phyloP scores from a whole-genome alignment of 2,797 vertebrate genomes.

The Chelidonichthys spinosus region DNA sequence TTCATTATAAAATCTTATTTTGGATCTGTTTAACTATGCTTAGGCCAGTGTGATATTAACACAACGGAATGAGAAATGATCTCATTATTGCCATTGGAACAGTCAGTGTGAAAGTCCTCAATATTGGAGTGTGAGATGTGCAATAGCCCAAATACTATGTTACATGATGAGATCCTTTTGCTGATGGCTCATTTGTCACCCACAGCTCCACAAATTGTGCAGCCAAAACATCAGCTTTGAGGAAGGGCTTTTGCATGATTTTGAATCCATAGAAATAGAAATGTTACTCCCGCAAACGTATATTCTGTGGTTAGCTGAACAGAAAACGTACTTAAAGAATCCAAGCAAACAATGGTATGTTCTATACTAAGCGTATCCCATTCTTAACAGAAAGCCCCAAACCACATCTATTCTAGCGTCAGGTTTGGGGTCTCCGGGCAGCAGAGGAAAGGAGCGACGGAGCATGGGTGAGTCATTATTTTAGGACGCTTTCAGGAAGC shows the following conservation, averaged over 20 bases:
- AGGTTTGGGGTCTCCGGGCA: constrained; percentile 82
- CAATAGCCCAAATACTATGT: constrained; percentile 12
- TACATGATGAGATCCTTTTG: constrained; percentile 31
- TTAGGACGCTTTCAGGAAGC: constrained; percentile 59
- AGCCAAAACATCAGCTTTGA: constrained; percentile 30
- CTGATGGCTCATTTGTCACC: constrained; percentile 51
- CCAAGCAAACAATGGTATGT: constrained; percentile 80
- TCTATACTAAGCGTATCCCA: constrained; percentile 74
- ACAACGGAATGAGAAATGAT: not conserved
- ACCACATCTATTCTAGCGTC: constrained; percentile 83
- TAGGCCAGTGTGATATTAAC: not conserved
- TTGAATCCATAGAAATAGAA: constrained; percentile 33
- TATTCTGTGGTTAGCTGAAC: constrained; percentile 42
- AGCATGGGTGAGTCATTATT: constrained; percentile 73
- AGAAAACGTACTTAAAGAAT: constrained; percentile 71
- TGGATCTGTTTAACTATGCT: not conserved
- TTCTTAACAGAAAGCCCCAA: constrained; percentile 78
- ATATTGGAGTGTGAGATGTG: constrained; percentile 29
- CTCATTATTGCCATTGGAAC: constrained; percentile 29
- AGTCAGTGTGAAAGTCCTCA: constrained; percentile 30
- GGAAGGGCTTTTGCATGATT: constrained; percentile 34
- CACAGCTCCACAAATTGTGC: constrained; percentile 39
- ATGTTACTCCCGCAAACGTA: constrained; percentile 24
- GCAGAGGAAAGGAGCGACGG: constrained; percentile 59
- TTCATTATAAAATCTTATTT: not conserved